Base-by-base conservation (phyloP, 2,888 invertebrate species). In the Tetragonula carbonaria region DNA sequence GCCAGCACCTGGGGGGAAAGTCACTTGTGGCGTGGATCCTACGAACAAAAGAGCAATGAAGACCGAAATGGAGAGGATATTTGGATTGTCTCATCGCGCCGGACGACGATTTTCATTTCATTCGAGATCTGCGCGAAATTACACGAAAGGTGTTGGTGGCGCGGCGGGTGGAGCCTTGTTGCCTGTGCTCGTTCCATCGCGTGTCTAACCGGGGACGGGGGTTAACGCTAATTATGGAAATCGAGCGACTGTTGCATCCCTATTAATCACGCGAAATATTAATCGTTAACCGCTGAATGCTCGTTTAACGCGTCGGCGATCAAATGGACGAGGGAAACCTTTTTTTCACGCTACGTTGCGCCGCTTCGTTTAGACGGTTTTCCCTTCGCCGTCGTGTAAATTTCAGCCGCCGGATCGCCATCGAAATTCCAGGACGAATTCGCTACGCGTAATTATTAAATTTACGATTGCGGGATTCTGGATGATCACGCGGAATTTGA, bases 21-120 rank as follows among this genome's bases (percentile, higher is more conserved):
- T 91, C 59, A 93, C 93, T 88, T 92, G 94, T 87, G 91, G 93
- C 74, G 94, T 92, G 45, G 94, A 93, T 50, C 94, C 94, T 93
- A 88, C 16, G 51, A 88, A 89, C 72, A 82, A 76, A 76, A 59
- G 28, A 28, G 38, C 38, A 53, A 2, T 55, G 28, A 4, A 21
- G 14, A 5, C 21, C 16, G 23, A 21, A 57, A 23, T 38, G 67
- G 38, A 16, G 38, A 51, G 45, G 75, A 70, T 65, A 55, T 51
- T 73, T 28, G 57, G 57, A 71, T 18, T 65, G 66, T 66, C 38
- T 11, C 18, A 2, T 8, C 8, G 55, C 6, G 33, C 50, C 5
- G 50, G 74, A 28, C 28, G 28, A 28, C 28, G 28, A 28, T 28
- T 28, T 28, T 28, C 28, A 28, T 28, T 28, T 16, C 38, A 71